Base-by-base conservation (phyloP, 1,140 invertebrate species). In the Amyelois transitella region DNA sequence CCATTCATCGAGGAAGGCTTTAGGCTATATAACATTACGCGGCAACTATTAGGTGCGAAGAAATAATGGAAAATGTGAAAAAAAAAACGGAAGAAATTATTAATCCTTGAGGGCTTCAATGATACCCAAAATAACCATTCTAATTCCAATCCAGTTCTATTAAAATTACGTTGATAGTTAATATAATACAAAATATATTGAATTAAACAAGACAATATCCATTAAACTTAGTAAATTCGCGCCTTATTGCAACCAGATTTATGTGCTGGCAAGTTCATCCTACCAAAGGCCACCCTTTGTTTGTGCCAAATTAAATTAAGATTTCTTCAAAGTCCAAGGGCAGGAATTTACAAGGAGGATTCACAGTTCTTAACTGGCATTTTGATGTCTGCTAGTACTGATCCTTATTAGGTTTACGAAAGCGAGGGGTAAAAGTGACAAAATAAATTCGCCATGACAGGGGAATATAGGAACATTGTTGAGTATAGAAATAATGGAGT, bases 341-440 rank as follows among this genome's bases (percentile, higher is more conserved):
- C 22, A 62, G 38, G 54, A 60, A 51, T 60, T 57, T 54, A 53
- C 49, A 53, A 61, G 58, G 52, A 67, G 64, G 71, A 72, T 72
- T 75, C 60, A 43, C 57, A 61, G 69, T 72, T 65, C 60, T 68
- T 53, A 64, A 55, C 58, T 43, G 60, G 59, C 48, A 59, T 62
- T 66, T 58, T 61, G 58, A 55, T 54, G 56, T 51, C 44, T 61
- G 66, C 64, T 64, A 58, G 64, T 63, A 62, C 57, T 72, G 80
- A 83, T 83, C 80, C 75, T 81, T 83, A 81, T 83, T 81, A 72
- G 67, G 80, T 83, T 80, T 75, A 69, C 64, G 44, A 47, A 57
- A 60, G 61, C 61, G 62, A 65, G 64, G 72, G 67, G 71, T 43
- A 48, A 52, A 32, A 52, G 56, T 58, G 65, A 58, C 60, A 69